Evolutionary conservation across 2,797 vertebrate genomes (phyloP).

Genomic region (Erithacus rubecula): DNA sequence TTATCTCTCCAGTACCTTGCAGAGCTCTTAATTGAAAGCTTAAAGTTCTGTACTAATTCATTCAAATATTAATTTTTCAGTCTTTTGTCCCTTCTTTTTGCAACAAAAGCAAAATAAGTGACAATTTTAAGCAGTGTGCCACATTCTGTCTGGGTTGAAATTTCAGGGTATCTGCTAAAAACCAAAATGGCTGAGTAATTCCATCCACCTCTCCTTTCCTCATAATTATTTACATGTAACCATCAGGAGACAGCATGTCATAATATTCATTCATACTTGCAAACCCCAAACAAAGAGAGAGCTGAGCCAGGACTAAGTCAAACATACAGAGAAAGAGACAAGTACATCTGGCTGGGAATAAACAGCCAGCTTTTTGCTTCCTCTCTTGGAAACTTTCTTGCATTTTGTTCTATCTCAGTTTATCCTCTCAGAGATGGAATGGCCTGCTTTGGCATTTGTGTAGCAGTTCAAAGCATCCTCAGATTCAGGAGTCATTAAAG

Average conservation of each 20-base stretch:
- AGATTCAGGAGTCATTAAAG: neutral
- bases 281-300: conserved; percentile 18
- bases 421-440: neutral
- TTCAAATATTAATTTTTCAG: neutral
- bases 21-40: neutral
- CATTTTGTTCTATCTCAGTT: neutral
- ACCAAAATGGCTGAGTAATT: neutral
- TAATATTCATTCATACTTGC: conserved; percentile 14
- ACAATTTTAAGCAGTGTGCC: neutral
- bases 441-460: neutral
- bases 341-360: conserved; percentile 31
- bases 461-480: neutral
- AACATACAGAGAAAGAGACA: conserved; percentile 20
- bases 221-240: neutral
- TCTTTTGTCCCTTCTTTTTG: neutral
- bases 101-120: neutral
- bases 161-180: conserved; percentile 4
- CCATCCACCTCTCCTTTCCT: neutral
- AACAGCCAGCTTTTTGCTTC: conserved; percentile 47
- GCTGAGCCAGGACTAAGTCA: neutral
- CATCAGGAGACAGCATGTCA: neutral
- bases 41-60: neutral
- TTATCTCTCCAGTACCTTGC: neutral
- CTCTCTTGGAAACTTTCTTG: conserved; percentile 43
- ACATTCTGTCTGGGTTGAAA: neutral